Base-by-base conservation (phyloP, 2,797 vertebrate species). In the Zenarchopterus dispar region DNA sequence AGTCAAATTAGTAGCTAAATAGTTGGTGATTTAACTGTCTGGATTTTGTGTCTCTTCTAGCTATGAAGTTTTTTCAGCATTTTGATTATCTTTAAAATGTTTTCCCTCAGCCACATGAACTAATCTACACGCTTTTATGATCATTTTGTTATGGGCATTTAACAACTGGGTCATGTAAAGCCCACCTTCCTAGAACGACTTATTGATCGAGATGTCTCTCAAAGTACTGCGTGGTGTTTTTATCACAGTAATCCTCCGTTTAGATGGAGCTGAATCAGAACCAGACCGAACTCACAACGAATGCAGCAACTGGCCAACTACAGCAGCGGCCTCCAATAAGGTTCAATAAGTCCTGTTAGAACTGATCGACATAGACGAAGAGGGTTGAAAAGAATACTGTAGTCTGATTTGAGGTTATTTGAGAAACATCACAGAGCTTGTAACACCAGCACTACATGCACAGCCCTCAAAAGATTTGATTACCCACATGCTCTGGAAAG, bases 381-480 rank as follows among this genome's bases (percentile, higher is more conserved):
- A 51, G 48, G 36, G 69, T 56, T 46, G 23, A 66, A 76, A 80
- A 75, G 59, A 62, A 62, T 61, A 62, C 31, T 18, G 28, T 8
- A 4, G 41, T 26, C 71, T 53, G 42, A 62, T 76, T 73, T 46
- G 13, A 65, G 64, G 39, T 44, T 54, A 7, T 72, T 67, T 66
- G 52, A 71, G 56, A 67, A 70, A 67, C 60, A 64, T 16, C 46
- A 71, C 61, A 54, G 67, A 68, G 64, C 49, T 72, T 1, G 36
- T 39, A 60, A 53, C 65, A 66, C 49, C 73, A 67, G 71, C 63
- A 68, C 55, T 48, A 50, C 56, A 58, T 22, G 50, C 46, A 22
- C 44, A 44, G 17, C 59, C 62, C 59, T 80, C 74, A 56, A 36
- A 62, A 69, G 72, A 75, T 66, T 81, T 58, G 80, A 77, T 86